phyloP scores from a whole-genome alignment of 2,888 invertebrate genomes.

The Parnassius mnemosyne region DNA sequence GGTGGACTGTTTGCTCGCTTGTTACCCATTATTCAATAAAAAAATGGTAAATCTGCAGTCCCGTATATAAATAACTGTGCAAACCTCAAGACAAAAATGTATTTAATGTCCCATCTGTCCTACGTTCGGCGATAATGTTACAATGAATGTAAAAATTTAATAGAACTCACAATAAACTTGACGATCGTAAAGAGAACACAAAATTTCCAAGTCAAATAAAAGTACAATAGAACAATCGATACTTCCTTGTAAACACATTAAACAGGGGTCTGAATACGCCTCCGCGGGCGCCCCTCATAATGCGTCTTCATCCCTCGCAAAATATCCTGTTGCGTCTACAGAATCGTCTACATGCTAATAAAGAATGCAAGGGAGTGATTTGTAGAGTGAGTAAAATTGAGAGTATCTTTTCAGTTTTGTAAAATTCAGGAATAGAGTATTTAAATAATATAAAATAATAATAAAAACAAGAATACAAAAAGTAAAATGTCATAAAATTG shows the following conservation, averaged over 20 bases:
- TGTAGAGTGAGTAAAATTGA: slow-evolving; percentile 50
- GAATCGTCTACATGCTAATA: slow-evolving; percentile 71
- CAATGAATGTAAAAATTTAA: slow-evolving; percentile 37
- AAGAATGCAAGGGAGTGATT: slow-evolving; percentile 69
- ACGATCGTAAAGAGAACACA: slow-evolving; percentile 49
- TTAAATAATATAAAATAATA: too few relatives aligned
- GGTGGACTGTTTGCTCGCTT: too few relatives aligned
- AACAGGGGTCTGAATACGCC: slow-evolving; percentile 50
- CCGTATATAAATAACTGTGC: too few relatives aligned
- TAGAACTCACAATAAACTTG: slow-evolving; percentile 53
- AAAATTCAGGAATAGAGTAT: slow-evolving; percentile 18
- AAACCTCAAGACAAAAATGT: neutral
- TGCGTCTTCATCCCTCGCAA: slow-evolving; percentile 65
- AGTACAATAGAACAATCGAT: slow-evolving; percentile 77
- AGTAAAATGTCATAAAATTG: too few relatives aligned
- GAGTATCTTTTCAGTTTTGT: slow-evolving; percentile 35
- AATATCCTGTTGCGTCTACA: slow-evolving; percentile 74
- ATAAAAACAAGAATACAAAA: too few relatives aligned
- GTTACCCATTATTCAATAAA: too few relatives aligned
- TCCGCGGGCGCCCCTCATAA: slow-evolving; percentile 49
- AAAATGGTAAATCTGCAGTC: too few relatives aligned
- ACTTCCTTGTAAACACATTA: slow-evolving; percentile 80
- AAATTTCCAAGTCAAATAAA: slow-evolving; percentile 79
- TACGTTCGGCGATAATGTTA: slow-evolving; percentile 9
- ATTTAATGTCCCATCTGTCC: neutral